phyloP scores from a whole-genome alignment of 2,113 vertebrate genomes.

The Cottus gobio region DNA sequence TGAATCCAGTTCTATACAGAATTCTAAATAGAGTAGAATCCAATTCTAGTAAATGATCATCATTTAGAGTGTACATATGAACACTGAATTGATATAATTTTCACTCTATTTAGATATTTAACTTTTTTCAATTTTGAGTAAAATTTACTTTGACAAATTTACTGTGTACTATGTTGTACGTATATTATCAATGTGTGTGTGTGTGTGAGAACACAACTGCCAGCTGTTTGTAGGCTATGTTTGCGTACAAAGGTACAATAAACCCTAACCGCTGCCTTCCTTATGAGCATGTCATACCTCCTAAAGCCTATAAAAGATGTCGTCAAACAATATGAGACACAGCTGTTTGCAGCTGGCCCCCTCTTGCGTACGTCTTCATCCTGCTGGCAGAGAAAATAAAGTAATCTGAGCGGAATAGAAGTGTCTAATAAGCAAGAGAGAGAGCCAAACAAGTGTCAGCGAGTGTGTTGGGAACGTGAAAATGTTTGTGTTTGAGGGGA shows the following conservation, averaged over 20 bases:
- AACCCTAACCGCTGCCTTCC: constrained; percentile 16
- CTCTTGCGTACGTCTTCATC: not conserved
- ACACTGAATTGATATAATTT: too few species aligned
- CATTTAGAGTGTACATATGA: too few species aligned
- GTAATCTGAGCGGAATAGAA: constrained; percentile 1
- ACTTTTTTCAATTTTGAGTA: too few species aligned
- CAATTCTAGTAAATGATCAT: too few species aligned
- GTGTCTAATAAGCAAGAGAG: not conserved
- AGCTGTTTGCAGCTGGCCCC: constrained; percentile 64
- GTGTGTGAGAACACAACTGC: constrained; percentile 37
- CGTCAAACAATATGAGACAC: constrained; percentile 30
- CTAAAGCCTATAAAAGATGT: constrained; percentile 44
- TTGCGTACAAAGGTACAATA: constrained; percentile 15
- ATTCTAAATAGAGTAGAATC: too few species aligned
- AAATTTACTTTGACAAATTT: too few species aligned
- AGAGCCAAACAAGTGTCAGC: constrained; percentile 25
- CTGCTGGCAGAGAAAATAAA: constrained; percentile 23
- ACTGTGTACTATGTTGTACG: not conserved
- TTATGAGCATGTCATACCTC: constrained; percentile 29
- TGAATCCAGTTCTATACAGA: too few species aligned
- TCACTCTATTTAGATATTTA: too few species aligned
- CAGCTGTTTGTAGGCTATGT: constrained; percentile 8
- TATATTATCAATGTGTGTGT: not conserved
- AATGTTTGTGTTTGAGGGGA: constrained; percentile 36
- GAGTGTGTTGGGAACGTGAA: constrained; percentile 25